phyloP scores from a whole-genome alignment of 2,888 invertebrate species.

The Kryphioiulus occultus region DNA sequence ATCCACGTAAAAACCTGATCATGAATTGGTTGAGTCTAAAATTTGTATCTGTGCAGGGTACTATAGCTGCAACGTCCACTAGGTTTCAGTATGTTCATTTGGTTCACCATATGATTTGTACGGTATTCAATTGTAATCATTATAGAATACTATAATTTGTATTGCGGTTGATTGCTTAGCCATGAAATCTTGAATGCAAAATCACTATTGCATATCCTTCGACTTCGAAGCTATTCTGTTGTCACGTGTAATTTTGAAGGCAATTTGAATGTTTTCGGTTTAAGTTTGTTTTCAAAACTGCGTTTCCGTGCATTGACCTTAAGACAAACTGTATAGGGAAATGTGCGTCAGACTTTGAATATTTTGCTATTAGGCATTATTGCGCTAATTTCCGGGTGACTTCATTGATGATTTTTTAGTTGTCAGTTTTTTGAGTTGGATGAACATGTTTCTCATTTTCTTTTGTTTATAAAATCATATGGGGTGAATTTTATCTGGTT shows the following conservation, averaged over 20 bases:
- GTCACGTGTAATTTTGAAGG: not conserved
- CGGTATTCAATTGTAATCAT: not conserved
- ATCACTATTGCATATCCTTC: not conserved
- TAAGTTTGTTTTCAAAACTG: not conserved
- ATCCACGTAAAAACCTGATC: no score
- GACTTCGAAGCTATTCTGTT: not conserved
- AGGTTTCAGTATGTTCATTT: no score
- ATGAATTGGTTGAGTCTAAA: no score
- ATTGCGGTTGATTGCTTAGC: not conserved
- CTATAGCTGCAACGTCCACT: no score
- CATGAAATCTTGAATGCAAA: not conserved
- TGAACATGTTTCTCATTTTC: not conserved
- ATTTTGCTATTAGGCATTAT: slow-evolving; percentile 27
- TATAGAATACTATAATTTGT: not conserved
- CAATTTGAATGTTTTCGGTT: not conserved
- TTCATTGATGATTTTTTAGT: not conserved
- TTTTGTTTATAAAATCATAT: not conserved
- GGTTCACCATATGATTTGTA: no score
- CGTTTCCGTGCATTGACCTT: slow-evolving; percentile 1
- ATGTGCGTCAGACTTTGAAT: not conserved
- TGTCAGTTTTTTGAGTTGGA: not conserved
- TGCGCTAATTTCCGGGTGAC: slow-evolving; percentile 8
- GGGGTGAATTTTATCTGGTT: not conserved
- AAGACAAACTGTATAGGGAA: not conserved
- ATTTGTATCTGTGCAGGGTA: no score